phyloP scores from a whole-genome alignment of 1,140 invertebrate species.

The Hydropsyche tenuis region DNA sequence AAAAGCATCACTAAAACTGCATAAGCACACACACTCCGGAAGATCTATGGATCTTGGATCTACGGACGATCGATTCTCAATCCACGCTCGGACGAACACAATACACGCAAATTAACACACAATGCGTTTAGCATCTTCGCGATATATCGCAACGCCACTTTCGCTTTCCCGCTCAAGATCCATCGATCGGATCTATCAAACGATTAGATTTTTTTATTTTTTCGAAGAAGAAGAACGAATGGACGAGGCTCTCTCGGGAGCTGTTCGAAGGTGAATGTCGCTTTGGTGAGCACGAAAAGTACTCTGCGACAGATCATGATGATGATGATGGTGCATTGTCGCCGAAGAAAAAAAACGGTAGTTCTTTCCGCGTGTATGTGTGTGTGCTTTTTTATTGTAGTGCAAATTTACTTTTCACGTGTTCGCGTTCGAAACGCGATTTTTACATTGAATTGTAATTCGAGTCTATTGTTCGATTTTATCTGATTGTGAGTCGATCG shows the following conservation, averaged over 20 bases:
- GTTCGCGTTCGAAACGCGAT: background rate
- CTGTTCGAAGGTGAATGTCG: constrained; percentile 33
- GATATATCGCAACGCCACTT: constrained; percentile 3
- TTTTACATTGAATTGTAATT: background rate
- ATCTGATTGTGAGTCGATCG: no score
- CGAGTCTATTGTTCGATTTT: no score
- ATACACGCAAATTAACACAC: constrained; percentile 11
- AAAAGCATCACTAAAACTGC: constrained; percentile 42
- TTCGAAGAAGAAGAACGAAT: background rate
- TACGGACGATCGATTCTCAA: background rate
- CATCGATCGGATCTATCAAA: background rate
- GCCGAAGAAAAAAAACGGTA: background rate
- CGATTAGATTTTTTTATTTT: background rate
- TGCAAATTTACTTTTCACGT: constrained; percentile 14
- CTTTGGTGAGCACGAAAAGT: constrained; percentile 23
- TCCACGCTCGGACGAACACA: background rate
- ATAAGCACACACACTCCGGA: background rate
- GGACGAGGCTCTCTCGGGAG: constrained; percentile 1
- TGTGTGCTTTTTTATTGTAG: background rate
- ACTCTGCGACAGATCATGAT: constrained; percentile 30
- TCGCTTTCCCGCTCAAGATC: constrained; percentile 7
- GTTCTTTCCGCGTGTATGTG: no score
- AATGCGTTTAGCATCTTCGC: constrained; percentile 1
- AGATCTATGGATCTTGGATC: constrained; percentile 2
- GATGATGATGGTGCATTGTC: background rate